These are phyloP conservation scores for Laupala kohalensis DNA, from an alignment of 1,140 invertebrate genomes.

Conservation along the genomic window DNA sequence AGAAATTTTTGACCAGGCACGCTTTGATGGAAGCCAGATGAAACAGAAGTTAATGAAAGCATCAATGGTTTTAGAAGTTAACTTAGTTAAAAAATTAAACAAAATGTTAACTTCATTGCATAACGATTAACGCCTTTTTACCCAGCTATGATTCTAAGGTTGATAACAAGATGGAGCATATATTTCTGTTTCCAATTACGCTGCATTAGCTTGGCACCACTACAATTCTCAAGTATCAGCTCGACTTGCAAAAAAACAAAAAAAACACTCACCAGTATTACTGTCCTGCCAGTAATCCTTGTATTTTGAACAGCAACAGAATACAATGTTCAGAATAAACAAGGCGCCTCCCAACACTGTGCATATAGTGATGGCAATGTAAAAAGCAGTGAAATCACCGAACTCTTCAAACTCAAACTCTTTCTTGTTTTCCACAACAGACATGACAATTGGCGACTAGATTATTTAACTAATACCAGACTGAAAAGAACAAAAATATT, in stretches of 20 bases:
- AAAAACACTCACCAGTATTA: slow-evolving; percentile 49
- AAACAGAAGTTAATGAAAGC: too few species aligned
- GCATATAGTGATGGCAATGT: slow-evolving; percentile 62
- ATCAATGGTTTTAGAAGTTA: too few species aligned
- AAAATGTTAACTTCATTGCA: too few species aligned
- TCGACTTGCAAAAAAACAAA: background rate
- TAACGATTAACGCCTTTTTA: too few species aligned
- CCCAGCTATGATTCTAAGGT: too few species aligned
- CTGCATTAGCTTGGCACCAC: background rate
- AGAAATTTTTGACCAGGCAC: too few species aligned
- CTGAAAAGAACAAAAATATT: too few species aligned
- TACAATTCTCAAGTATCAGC: background rate
- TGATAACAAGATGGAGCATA: background rate
- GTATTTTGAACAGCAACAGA: slow-evolving; percentile 66
- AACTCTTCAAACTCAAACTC: slow-evolving; percentile 27
- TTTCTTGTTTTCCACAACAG: background rate
- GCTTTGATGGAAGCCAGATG: too few species aligned
- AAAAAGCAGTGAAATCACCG: slow-evolving; percentile 58
- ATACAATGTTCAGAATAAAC: slow-evolving; percentile 58
- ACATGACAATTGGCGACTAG: too few species aligned
- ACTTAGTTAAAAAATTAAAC: too few species aligned
- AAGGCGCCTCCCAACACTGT: slow-evolving; percentile 51
- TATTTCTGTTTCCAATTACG: background rate
- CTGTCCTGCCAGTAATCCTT: slow-evolving; percentile 66
- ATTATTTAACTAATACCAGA: too few species aligned